phyloP scores from a whole-genome alignment of 1,140 invertebrate species.

The Sitodiplosis mosellana region DNA sequence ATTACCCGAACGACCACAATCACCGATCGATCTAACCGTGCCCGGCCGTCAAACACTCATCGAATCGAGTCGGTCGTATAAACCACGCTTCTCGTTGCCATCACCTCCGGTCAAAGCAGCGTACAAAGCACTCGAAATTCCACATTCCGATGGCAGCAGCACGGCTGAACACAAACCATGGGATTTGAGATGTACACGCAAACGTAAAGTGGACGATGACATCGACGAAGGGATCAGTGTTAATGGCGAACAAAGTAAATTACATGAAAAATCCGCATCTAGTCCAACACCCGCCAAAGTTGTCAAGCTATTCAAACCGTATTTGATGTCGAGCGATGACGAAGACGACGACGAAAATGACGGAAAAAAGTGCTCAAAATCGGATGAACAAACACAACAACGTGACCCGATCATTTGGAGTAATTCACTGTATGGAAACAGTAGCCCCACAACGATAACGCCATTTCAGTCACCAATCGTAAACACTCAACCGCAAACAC shows the following conservation, averaged over 20 bases:
- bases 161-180: background rate
- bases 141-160: too few relatives aligned
- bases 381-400: background rate
- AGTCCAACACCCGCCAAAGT: slow-evolving; percentile 16
- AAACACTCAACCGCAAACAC: slow-evolving; percentile 4
- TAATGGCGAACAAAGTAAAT: background rate
- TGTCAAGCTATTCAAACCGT: slow-evolving; percentile 49
- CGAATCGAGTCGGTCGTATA: too few relatives aligned
- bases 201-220: slow-evolving; percentile 7
- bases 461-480: slow-evolving; percentile 4
- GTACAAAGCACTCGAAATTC: too few relatives aligned
- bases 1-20: too few relatives aligned
- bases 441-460: slow-evolving; percentile 4
- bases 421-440: slow-evolving; percentile 11
- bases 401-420: slow-evolving; percentile 15
- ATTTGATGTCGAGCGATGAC: slow-evolving; percentile 26
- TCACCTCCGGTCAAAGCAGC: too few relatives aligned
- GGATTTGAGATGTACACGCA: slow-evolving; percentile 1
- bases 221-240: slow-evolving; percentile 5
- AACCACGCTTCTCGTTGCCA: too few relatives aligned
- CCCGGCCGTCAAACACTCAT: too few relatives aligned
- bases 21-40: background rate
- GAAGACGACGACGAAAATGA: slow-evolving; percentile 26
- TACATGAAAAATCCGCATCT: slow-evolving; percentile 4
- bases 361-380: slow-evolving; percentile 9